phyloP scores from a whole-genome alignment of 2,888 invertebrate species.

The Abscondita cerata region DNA sequence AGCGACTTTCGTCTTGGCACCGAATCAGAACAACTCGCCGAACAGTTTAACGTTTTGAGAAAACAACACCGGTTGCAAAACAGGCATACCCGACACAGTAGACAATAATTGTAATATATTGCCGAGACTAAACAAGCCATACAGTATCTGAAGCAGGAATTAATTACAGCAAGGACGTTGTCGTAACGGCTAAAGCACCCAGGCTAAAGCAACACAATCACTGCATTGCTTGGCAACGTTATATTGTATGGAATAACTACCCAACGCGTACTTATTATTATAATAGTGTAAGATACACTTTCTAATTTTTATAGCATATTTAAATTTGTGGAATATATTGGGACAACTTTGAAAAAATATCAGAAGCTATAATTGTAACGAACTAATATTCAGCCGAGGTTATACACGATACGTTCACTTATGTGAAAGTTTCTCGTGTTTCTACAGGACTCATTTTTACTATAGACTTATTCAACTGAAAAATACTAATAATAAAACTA shows the following conservation, averaged over 20 bases:
- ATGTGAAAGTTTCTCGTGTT: constrained; percentile 32
- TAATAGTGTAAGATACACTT: not conserved
- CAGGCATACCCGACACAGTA: not conserved
- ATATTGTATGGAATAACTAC: not conserved
- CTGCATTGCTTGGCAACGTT: constrained; percentile 31
- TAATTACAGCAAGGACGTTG: constrained; percentile 44
- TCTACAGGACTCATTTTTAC: constrained; percentile 20
- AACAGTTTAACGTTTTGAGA: no score
- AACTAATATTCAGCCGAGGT: constrained; percentile 30
- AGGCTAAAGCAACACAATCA: constrained; percentile 36
- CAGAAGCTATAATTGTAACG: constrained; percentile 13
- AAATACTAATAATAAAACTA: constrained; percentile 19
- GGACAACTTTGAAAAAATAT: constrained; percentile 4
- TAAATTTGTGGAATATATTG: not conserved
- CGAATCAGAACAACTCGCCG: no score
- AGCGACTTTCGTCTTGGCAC: no score
- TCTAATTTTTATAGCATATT: constrained; percentile 2
- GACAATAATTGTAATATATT: constrained; percentile 4
- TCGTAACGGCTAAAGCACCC: constrained; percentile 44
- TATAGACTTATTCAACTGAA: constrained; percentile 23
- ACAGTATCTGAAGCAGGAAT: constrained; percentile 10
- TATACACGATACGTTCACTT: constrained; percentile 29
- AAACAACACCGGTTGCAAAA: constrained; percentile 1
- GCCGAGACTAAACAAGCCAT: constrained; percentile 3
- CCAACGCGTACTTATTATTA: not conserved